Percentiles rank a stretch among this genome's conserved stretches.
phyloP scores from a whole-genome alignment of 2,888 invertebrate genomes.

The Drosophila helvetica region DNA sequence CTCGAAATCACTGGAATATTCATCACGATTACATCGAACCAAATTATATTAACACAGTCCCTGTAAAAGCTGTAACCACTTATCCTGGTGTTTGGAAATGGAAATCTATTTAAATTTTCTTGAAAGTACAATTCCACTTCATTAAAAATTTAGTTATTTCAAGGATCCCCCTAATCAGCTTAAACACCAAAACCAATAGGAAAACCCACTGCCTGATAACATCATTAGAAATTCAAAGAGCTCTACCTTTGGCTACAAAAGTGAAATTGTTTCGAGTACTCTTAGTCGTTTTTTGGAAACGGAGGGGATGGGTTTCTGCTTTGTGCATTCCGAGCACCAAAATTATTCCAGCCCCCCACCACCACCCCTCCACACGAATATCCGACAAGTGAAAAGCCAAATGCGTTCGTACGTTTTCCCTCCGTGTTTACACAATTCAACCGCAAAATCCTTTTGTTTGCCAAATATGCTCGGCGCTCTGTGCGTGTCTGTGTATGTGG shows the following conservation, averaged over 20 bases:
- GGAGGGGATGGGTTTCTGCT: background rate
- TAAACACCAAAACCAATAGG: background rate
- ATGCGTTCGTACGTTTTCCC: constrained; percentile 51
- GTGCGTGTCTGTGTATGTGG: constrained; percentile 12
- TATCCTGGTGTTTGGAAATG: background rate
- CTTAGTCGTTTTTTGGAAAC: background rate
- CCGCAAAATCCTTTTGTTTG: constrained; percentile 76
- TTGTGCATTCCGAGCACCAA: background rate
- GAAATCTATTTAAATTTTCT: background rate
- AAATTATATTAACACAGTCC: background rate
- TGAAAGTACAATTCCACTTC: background rate
- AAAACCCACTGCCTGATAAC: background rate
- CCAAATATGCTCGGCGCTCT: constrained; percentile 52
- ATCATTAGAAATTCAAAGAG: background rate
- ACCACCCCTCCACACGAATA: constrained; percentile 10
- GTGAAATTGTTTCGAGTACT: background rate
- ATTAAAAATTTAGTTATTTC: background rate
- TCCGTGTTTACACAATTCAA: constrained; percentile 61
- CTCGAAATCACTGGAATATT: background rate
- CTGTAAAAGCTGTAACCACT: background rate
- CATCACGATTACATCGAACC: background rate
- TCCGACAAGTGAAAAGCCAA: constrained; percentile 44
- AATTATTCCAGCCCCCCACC: constrained; percentile 2
- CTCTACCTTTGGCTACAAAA: background rate
- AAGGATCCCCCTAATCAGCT: background rate